Base-by-base conservation (phyloP, 2,113 vertebrate species). In the Gila orcuttii region DNA sequence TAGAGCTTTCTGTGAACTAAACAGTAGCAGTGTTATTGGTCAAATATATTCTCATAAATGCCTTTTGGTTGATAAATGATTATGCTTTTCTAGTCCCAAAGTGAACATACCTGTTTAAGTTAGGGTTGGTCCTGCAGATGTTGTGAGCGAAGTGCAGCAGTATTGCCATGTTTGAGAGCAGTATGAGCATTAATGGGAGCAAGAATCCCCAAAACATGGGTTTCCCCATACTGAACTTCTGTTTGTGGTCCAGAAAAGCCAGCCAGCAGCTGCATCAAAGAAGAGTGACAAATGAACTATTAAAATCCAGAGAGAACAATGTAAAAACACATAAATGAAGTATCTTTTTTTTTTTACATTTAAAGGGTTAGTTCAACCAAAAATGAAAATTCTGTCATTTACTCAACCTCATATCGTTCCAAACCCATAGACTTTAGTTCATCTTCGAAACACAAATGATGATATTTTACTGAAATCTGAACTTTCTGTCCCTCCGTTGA, bases 161-260 rank as follows among this genome's bases (percentile, higher is more conserved):
- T 57, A 92, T 50, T 2, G 31, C 69, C 33, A 90, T 25, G 79
- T 94, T 96, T 13, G 77, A 88, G 15, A 92, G 64, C 13, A 95
- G 79, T 85, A 93, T 93, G 28, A 94, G 3, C 10, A 89, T 79
- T 3, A 90, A 25, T 9, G 93, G 90, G 21, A 94, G 3, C 31
- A 94, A 68, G 36, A 96, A 93, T 36, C 91, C 92, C 91, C 90
- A 93, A 23, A 95, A 31, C 75, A 90, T 91, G 15, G 93, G 91
- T 79, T 93, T 94, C 73, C 31, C 25, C 36, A 60, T 1, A 5
- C 87, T 89, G 71, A 91, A 86, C 2, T 82, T 62, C 6, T 79
- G 19, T 2, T 91, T 52, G 59, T 84, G 4, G 31, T 91, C 64
- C 33, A 90, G 0, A 50, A 76, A 66, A 88, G 91, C 91, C 84